Evolutionary conservation across 2,113 vertebrate genomes (phyloP).

Genomic region (Burhinus oedicnemus): DNA sequence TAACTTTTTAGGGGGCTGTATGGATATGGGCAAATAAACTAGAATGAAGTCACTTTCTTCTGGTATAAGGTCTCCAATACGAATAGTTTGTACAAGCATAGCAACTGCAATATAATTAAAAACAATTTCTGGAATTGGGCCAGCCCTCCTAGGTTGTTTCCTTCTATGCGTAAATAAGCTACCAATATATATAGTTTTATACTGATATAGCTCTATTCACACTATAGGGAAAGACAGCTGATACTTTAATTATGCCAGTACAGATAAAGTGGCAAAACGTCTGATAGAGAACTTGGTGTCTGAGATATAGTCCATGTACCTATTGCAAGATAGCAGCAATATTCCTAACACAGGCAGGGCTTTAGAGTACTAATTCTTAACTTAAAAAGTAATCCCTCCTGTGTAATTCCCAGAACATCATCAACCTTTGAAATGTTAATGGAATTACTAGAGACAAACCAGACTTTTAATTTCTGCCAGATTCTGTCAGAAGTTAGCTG

Average conservation of each 20-base stretch:
- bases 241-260: neutral
- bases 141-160: neutral
- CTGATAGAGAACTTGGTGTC: neutral
- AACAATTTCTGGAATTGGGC: neutral
- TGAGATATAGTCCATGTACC: neutral
- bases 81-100: neutral
- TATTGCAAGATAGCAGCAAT: neutral
- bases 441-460: slow-evolving; percentile 43
- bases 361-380: slow-evolving; percentile 15
- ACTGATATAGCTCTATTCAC: neutral
- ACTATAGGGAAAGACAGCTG: neutral
- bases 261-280: neutral
- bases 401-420: slow-evolving; percentile 23
- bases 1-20: neutral
- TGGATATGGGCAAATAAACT: neutral
- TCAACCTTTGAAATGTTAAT: slow-evolving; percentile 43
- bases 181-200: neutral
- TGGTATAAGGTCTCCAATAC: neutral
- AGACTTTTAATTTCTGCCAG: slow-evolving; percentile 32
- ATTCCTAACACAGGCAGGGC: neutral
- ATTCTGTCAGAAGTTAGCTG: slow-evolving; percentile 21
- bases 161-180: neutral
- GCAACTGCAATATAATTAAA: slow-evolving; percentile 12
- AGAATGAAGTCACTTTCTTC: neutral
- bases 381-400: slow-evolving; percentile 32